Evolutionary conservation across 2,888 invertebrate species (phyloP), one percentile per base, ranked within the genome.

Genomic region (Quadroppia sp.): DNA sequence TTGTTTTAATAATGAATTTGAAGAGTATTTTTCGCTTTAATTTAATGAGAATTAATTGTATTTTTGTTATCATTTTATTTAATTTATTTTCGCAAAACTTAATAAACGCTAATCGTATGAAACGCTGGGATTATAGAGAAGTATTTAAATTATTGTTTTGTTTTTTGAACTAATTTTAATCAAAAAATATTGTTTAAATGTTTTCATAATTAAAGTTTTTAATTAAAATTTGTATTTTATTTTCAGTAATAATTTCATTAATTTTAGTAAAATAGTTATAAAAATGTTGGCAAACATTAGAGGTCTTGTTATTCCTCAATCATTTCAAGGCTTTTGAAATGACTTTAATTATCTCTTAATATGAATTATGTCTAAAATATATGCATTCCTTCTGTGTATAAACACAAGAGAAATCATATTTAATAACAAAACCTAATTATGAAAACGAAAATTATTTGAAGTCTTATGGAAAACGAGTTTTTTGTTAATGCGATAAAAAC

Each of bases 111-210:
- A 56, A 56, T 30, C 61, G 61, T 9, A 11, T 36, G 20, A 64
- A 64, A 11, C 15, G 61, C n/a, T 64, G 61, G 61, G 61, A 64
- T 64, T 64, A 36, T 28, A 64, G 61, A 64, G 61, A 64, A 40
- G 61, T 64, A 56, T 45, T 7, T 7, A 36, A 53, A 53, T n/a
- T 20, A 48, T 17, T 23, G 3, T 23, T 53, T 53, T 53, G 3
- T 56, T 30, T 56, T 1, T 15, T 56, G n/a, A 9, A 30, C 30
- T 45, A 45, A 13, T 45, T 45, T 9, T 15, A 6, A 45, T 45
- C 15, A 45, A 17, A 45, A 45, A 15, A n/a, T 40, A 40, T 9
- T 40, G 40, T 40, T 40, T 40, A 40, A 40, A 40, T n/a, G n/a
- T 48, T 48, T 48, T 48, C 20, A 45, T 45, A 45, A 1, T 20